These are phyloP conservation scores for Homarus americanus DNA, from an alignment of 1,140 invertebrate genomes.

Conservation along the genomic window DNA sequence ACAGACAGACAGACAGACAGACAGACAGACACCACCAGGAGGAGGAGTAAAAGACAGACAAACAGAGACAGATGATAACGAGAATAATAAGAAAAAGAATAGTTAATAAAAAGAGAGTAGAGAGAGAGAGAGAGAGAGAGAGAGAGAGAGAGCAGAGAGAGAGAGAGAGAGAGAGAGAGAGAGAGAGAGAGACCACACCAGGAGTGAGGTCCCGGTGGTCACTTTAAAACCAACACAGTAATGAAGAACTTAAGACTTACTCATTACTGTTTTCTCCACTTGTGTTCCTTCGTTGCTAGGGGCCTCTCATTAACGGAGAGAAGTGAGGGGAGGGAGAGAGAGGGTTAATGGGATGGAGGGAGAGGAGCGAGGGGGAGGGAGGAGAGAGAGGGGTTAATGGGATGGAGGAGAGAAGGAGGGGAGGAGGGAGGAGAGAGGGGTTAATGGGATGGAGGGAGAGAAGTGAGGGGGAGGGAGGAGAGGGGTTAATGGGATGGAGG, in stretches of 20 bases:
- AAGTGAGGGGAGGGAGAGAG: background rate
- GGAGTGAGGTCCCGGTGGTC: background rate
- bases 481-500: too few relatives aligned
- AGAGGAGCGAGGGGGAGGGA: slow-evolving; percentile 10
- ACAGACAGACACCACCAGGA: too few relatives aligned
- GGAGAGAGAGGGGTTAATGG: background rate
- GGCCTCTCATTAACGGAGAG: slow-evolving; percentile 2
- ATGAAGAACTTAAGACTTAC: slow-evolving; percentile 47
- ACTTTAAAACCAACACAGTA: slow-evolving; percentile 33
- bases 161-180: too few relatives aligned
- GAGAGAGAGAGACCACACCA: too few relatives aligned
- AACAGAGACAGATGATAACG: too few relatives aligned
- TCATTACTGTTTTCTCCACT: slow-evolving; percentile 25
- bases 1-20: too few relatives aligned
- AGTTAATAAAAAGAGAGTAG: too few relatives aligned
- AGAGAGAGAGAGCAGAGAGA: too few relatives aligned
- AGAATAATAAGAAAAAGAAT: too few relatives aligned
- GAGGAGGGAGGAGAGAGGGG: background rate
- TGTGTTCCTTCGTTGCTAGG: slow-evolving; percentile 27
- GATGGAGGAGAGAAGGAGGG: background rate
- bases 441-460: background rate
- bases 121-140: too few relatives aligned
- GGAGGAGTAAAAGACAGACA: too few relatives aligned
- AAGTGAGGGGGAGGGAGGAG: background rate
- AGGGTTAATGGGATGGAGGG: background rate